Conservation (phyloP, 2,888 invertebrate genomes). For the Agapetus fuscipes region DNA sequence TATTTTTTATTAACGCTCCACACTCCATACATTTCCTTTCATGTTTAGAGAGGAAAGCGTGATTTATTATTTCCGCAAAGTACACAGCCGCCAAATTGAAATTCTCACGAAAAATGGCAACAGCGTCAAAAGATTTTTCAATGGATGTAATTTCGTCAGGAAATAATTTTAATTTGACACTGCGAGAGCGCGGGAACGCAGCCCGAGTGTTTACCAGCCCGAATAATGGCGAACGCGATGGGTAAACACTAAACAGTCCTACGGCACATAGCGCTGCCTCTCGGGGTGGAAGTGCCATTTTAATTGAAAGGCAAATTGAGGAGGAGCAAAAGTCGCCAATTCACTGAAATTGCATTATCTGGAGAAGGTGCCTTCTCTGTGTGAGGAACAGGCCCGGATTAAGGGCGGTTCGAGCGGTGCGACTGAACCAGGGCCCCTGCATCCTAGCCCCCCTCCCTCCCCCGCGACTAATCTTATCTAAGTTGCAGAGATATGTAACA, state of each 20-base stretch:
- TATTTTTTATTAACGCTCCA: too few relatives aligned
- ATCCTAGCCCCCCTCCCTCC: too few relatives aligned
- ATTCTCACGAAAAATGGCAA: not conserved
- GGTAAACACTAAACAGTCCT: slow-evolving; percentile 8
- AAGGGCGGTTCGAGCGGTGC: too few relatives aligned
- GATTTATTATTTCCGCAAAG: not conserved
- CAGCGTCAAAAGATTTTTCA: not conserved
- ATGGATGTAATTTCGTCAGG: not conserved
- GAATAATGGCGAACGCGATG: slow-evolving; percentile 10
- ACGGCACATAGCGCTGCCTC: slow-evolving; percentile 1
- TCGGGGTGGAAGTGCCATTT: slow-evolving; percentile 6
- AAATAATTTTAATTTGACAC: slow-evolving; percentile 3
- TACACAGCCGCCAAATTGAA: not conserved
- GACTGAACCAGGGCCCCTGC: too few relatives aligned
- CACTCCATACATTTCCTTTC: too few relatives aligned
- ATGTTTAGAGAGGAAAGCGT: not conserved
- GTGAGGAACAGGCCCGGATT: too few relatives aligned
- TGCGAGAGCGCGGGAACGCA: slow-evolving; percentile 2
- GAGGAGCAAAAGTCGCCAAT: slow-evolving; percentile 7
- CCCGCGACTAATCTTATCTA: too few relatives aligned
- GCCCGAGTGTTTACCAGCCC: slow-evolving; percentile 8
- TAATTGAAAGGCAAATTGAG: slow-evolving; percentile 14
- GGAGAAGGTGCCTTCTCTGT: too few relatives aligned
- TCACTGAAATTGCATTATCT: slow-evolving; percentile 9
- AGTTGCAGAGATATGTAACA: too few relatives aligned